These are phyloP conservation scores for Dryas iulia DNA, from an alignment of 1,140 invertebrate genomes.

Conservation along the genomic window DNA sequence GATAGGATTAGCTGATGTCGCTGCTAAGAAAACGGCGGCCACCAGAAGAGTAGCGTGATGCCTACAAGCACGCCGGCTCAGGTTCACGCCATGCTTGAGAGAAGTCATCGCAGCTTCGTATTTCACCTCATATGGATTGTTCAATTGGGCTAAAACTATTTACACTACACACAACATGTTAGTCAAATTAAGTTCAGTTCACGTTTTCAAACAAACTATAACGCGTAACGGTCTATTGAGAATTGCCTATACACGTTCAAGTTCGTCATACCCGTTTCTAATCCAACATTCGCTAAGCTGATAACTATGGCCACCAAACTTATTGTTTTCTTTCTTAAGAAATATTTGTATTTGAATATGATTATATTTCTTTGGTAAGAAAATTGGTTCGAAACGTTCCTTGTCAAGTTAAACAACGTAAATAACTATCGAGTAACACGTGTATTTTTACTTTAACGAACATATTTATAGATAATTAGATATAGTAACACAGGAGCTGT, in stretches of 20 bases:
- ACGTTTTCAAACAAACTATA: conserved; percentile 15
- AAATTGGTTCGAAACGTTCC: too few relatives aligned
- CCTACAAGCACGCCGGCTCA: conserved; percentile 81
- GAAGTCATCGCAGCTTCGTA: conserved; percentile 75
- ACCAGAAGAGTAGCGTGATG: conserved; percentile 43
- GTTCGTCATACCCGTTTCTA: conserved; percentile 31
- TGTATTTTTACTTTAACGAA: neutral
- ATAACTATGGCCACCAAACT: conserved; percentile 32
- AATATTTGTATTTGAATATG: neutral
- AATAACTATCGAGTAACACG: neutral
- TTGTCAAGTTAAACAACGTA: neutral
- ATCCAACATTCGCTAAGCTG: conserved; percentile 44
- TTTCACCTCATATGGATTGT: conserved; percentile 52
- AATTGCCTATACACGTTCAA: conserved; percentile 4
- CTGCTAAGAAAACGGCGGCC: conserved; percentile 44
- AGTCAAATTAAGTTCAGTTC: conserved; percentile 4
- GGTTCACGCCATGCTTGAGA: conserved; percentile 80
- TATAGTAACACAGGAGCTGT: too few relatives aligned
- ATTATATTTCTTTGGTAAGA: neutral
- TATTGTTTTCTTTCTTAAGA: neutral
- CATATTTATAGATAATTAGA: too few relatives aligned
- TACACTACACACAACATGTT: conserved; percentile 7
- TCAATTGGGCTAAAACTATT: conserved; percentile 16
- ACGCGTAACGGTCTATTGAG: conserved; percentile 5
- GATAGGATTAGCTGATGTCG: conserved; percentile 49